Evolutionary conservation across 2,888 invertebrate genomes (phyloP), one percentile per base, ranked within the genome.

Genomic region (Coecobrya sp.): DNA sequence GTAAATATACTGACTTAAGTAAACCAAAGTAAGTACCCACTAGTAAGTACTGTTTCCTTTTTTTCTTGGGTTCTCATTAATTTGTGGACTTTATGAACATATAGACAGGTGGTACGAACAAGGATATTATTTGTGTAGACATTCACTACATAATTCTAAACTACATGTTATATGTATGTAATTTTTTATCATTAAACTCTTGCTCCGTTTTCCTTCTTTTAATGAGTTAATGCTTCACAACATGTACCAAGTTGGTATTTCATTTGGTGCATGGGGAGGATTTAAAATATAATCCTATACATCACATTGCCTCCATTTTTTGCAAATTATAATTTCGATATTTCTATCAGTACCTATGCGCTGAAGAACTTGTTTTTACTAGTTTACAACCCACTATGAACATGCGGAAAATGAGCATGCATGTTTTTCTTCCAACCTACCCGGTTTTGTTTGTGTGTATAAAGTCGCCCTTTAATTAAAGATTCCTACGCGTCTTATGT

Each of bases 221-320:
- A 76, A 76, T 76, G 25, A 76, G 19, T 76, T 76, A 76, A 76
- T 76, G 76, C 49, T 22, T 76, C 13, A 49, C 10, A 25, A 55
- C 55, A 10, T n/a, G 0, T n/a, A 55, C 65, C 30, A 11, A 30
- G 1, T 30, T 0, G 16, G 4, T 62, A 49, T 22, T 62, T 62
- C 55, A 55, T 55, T 36, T 55, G 55, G 62, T 25, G 62, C 25
- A 11, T 62, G 0, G 16, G 13, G 16, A 68, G 13, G 13, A 30
- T 30, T 68, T 30, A 68, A 68, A 68, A 65, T 30, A 62, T 62
- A 62, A n/a, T n/a, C n/a, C 30, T 30, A 30, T 13, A 30, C 30
- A 68, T 11, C 68, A 3, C 0, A 30, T 13, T 3, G 0, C 8
- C 22, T 59, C 3, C 16, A 1, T 16, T 52, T 11, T 1, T 52